Evolutionary conservation across 1,140 invertebrate genomes (phyloP).

Genomic region (Venturia canescens): DNA sequence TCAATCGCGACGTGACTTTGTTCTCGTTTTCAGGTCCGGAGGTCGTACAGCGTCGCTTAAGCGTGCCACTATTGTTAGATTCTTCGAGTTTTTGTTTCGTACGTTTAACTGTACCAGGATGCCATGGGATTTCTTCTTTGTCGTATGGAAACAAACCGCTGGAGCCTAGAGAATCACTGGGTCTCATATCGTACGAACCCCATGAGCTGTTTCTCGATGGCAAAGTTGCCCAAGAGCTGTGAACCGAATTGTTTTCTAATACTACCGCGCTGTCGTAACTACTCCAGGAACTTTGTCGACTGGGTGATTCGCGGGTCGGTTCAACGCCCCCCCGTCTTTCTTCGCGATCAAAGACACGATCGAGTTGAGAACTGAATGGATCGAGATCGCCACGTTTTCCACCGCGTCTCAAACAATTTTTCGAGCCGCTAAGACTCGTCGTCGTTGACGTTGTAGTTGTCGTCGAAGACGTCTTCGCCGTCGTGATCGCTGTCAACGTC

Average conservation of each 20-base stretch:
- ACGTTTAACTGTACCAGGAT: slow-evolving; percentile 82
- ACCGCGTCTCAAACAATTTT: slow-evolving; percentile 46
- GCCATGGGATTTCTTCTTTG: slow-evolving; percentile 81
- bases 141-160: slow-evolving; percentile 79
- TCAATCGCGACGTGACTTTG: slow-evolving; percentile 61
- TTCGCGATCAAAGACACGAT: slow-evolving; percentile 85
- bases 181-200: slow-evolving; percentile 84
- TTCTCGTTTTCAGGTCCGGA: slow-evolving; percentile 55
- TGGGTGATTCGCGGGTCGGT: slow-evolving; percentile 70
- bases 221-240: slow-evolving; percentile 87
- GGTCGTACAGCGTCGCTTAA: slow-evolving; percentile 76
- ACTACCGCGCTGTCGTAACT: slow-evolving; percentile 87
- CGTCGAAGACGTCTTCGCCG: slow-evolving; percentile 26
- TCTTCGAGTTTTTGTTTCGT: slow-evolving; percentile 87
- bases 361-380: slow-evolving; percentile 84
- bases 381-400: slow-evolving; percentile 75
- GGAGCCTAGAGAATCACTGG: slow-evolving; percentile 69
- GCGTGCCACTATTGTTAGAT: slow-evolving; percentile 70
- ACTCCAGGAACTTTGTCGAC: slow-evolving; percentile 87
- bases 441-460: slow-evolving; percentile 20
- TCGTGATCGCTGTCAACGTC: neutral
- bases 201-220: slow-evolving; percentile 86
- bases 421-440: slow-evolving; percentile 25
- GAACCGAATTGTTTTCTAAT: slow-evolving; percentile 82
- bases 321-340: slow-evolving; percentile 78